These are phyloP conservation scores for Drosophila mimica DNA, from an alignment of 2,888 invertebrate genomes.

Conservation along the genomic window DNA sequence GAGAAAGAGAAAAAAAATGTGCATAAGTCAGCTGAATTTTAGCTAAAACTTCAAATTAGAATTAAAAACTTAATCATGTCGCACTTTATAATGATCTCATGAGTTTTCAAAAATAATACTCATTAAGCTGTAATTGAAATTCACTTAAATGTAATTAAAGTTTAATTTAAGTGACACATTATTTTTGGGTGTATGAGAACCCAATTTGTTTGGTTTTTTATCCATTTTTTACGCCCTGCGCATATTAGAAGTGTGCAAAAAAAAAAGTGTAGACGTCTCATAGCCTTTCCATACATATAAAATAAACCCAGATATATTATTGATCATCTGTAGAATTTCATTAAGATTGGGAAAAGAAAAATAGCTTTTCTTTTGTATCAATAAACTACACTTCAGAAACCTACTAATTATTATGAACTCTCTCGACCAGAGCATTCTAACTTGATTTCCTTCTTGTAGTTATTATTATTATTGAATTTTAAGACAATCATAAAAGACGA, in stretches of 20 bases:
- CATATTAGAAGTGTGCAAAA: neutral
- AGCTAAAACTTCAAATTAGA: neutral
- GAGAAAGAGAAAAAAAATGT: conserved; percentile 3
- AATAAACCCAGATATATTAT: neutral
- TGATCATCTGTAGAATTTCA: neutral
- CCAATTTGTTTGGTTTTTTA: neutral
- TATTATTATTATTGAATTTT: neutral
- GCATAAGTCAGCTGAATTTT: neutral
- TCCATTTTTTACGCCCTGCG: neutral
- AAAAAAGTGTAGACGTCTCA: no score
- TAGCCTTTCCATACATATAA: neutral
- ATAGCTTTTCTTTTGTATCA: neutral
- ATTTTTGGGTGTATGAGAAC: neutral
- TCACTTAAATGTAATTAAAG: conserved; percentile 3
- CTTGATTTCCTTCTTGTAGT: neutral
- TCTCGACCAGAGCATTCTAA: neutral
- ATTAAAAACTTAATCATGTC: conserved; percentile 22
- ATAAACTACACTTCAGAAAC: neutral
- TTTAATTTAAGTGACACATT: neutral
- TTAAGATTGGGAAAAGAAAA: neutral
- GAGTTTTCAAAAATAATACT: neutral
- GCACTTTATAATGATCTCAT: conserved; percentile 6
- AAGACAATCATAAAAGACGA: neutral
- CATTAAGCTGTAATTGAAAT: conserved; percentile 4
- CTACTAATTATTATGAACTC: neutral